Conservation (phyloP, 1,140 invertebrate genomes). For the Helicoverpa zea region DNA sequence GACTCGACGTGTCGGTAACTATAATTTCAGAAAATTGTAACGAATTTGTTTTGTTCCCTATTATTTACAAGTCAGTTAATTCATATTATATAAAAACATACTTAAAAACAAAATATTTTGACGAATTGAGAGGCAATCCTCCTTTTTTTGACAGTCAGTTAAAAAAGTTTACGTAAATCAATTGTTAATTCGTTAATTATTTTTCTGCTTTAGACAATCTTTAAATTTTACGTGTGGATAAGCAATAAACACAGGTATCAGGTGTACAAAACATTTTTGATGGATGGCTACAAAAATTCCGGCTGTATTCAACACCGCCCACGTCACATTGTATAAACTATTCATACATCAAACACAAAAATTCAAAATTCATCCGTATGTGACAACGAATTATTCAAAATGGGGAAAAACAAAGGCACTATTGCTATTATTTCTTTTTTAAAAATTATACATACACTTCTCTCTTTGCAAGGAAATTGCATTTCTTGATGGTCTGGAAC, state of each 20-base stretch:
- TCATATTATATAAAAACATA: too few species aligned
- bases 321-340: constrained; percentile 4
- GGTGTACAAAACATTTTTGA: not conserved
- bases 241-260: constrained; percentile 7
- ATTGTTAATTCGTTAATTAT: too few species aligned
- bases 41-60: too few species aligned
- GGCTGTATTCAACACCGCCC: not conserved
- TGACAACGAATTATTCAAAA: not conserved
- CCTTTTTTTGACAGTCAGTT: too few species aligned
- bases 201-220: not conserved
- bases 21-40: too few species aligned
- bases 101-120: too few species aligned
- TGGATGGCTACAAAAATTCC: constrained; percentile 1
- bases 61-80: too few species aligned
- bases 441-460: not conserved
- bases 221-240: not conserved
- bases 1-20: too few species aligned
- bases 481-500: not conserved
- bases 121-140: too few species aligned
- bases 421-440: not conserved
- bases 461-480: not conserved
- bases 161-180: too few species aligned
- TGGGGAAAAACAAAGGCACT: not conserved
- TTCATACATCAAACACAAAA: constrained; percentile 34
- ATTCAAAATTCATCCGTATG: not conserved